phyloP scores from a whole-genome alignment of 1,140 invertebrate genomes.

The Drosophila trapezifrons region DNA sequence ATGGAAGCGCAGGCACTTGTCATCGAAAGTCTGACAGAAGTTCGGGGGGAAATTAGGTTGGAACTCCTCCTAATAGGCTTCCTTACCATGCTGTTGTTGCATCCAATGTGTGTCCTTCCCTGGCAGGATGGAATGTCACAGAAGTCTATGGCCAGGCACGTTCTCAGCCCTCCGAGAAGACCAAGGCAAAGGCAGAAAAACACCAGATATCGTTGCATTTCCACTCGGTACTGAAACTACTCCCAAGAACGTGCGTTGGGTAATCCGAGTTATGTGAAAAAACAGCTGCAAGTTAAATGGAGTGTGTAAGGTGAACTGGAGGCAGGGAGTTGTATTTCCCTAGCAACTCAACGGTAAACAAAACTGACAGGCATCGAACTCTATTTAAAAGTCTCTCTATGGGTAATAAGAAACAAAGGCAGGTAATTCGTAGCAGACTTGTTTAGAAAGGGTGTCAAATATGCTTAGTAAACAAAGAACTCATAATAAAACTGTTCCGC shows the following conservation, averaged over 20 bases:
- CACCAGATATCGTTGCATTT: conserved; percentile 32
- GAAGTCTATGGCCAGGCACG: conserved; percentile 46
- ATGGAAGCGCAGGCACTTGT: conserved; percentile 33
- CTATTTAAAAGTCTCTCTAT: background rate
- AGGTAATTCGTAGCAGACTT: background rate
- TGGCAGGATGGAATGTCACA: conserved; percentile 47
- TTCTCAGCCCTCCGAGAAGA: conserved; percentile 13
- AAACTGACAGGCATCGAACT: background rate
- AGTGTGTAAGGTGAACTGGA: background rate
- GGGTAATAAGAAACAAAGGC: background rate
- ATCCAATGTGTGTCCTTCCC: conserved; percentile 45
- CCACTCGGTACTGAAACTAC: conserved; percentile 13
- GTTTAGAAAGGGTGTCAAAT: no score
- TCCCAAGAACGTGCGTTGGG: background rate
- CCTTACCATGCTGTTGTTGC: conserved; percentile 62
- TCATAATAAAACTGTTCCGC: no score
- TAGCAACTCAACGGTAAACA: background rate
- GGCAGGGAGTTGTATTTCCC: background rate
- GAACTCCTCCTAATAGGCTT: background rate
- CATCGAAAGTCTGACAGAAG: conserved; percentile 42
- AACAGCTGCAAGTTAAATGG: conserved; percentile 2
- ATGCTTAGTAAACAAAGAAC: no score
- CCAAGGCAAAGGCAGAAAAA: background rate
- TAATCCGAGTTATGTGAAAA: background rate
- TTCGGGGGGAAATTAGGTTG: background rate